Evolutionary conservation across 2,797 vertebrate species (phyloP).

Genomic region (Microchirus variegatus): DNA sequence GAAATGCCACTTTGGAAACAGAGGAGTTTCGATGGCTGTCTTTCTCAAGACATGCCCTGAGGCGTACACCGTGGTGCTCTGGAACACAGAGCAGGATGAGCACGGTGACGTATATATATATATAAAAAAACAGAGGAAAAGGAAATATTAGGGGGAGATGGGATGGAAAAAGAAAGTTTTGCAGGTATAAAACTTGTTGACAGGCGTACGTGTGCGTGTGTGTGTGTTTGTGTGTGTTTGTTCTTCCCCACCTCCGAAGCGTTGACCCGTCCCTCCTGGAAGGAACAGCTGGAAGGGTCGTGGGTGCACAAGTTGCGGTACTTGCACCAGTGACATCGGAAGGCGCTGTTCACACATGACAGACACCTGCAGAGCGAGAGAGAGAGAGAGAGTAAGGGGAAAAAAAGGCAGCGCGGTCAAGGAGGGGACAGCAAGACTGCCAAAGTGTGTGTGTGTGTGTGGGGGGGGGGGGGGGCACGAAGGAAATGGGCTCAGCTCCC

Average conservation of each 20-base stretch:
- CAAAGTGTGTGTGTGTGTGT: too few species aligned
- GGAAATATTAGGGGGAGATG: neutral
- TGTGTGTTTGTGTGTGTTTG: slow-evolving; percentile 2
- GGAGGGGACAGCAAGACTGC: slow-evolving; percentile 34
- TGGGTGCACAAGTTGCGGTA: slow-evolving; percentile 98
- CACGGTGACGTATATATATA: slow-evolving; percentile 32
- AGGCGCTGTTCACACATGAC: slow-evolving; percentile 97
- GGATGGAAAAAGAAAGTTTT: neutral
- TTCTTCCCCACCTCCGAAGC: slow-evolving; percentile 88
- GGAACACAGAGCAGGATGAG: slow-evolving; percentile 44
- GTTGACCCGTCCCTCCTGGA: slow-evolving; percentile 98
- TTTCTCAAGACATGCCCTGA: slow-evolving; percentile 62
- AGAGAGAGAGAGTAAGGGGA: slow-evolving; percentile 8
- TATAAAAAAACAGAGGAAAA: too few species aligned
- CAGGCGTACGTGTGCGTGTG: neutral
- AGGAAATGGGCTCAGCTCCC: slow-evolving; percentile 74
- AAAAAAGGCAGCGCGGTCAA: slow-evolving; percentile 40
- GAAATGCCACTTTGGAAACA: slow-evolving; percentile 55
- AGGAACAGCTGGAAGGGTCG: slow-evolving; percentile 97
- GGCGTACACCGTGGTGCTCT: slow-evolving; percentile 47
- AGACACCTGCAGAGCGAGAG: slow-evolving; percentile 89
- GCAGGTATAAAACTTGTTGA: neutral
- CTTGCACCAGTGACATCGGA: slow-evolving; percentile 99
- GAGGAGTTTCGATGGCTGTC: slow-evolving; percentile 57
- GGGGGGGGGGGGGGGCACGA: slow-evolving; percentile 25